A percentile compares a stretch with the other conserved stretches of the same genome.
Conservation (phyloP, 2,113 vertebrate species). For the Podilymbus podiceps region DNA sequence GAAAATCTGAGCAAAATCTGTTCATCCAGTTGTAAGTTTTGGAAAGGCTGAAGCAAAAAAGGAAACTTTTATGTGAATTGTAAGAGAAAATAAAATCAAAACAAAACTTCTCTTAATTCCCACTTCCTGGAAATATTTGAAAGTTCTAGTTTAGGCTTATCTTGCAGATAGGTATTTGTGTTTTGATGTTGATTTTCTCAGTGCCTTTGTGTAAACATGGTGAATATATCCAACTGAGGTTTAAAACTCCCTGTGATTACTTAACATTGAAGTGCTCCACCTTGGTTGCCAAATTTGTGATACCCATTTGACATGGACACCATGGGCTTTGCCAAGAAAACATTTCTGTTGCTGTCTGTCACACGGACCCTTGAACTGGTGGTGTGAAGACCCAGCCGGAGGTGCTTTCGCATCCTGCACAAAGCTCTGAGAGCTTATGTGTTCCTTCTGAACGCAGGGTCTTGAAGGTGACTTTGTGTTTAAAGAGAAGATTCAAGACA, state of each 20-base stretch:
- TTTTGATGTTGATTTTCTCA: not conserved
- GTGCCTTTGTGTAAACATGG: not conserved
- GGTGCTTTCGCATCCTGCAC: not conserved
- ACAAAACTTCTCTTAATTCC: not conserved
- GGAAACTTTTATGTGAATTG: not conserved
- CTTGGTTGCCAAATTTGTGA: not conserved
- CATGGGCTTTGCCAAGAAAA: not conserved
- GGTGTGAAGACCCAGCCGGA: not conserved
- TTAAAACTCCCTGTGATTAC: not conserved
- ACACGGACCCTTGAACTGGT: not conserved
- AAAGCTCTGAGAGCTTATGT: not conserved
- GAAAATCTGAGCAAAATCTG: slow-evolving; percentile 63
- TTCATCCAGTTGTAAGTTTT: slow-evolving; percentile 52
- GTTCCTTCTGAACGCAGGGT: not conserved
- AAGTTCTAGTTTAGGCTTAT: not conserved
- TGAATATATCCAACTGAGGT: not conserved
- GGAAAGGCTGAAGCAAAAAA: slow-evolving; percentile 16
- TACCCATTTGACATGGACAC: not conserved
- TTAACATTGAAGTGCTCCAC: not conserved
- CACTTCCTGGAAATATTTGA: not conserved
- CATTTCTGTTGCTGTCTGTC: not conserved
- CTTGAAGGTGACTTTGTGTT: not conserved
- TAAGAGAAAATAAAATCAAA: not conserved
- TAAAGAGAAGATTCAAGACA: not conserved
- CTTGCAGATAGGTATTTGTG: not conserved